Base-by-base conservation (phyloP, 2,797 vertebrate genomes). In the Meda fulgida region DNA sequence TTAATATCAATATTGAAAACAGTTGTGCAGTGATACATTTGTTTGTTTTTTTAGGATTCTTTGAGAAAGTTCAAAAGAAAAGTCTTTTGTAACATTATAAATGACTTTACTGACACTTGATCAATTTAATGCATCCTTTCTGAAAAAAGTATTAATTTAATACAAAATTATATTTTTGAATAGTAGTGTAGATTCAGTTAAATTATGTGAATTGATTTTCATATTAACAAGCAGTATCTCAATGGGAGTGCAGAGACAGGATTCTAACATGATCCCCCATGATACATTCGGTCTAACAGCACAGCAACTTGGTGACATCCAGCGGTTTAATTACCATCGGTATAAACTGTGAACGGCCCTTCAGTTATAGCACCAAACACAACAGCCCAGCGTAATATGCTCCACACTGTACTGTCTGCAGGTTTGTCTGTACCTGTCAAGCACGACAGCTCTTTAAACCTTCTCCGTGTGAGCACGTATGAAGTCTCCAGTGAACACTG, bases 341-440 rank as follows among this genome's bases (percentile, higher is more conserved):
- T 55, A 19, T 67, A 19, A 34, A 34, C 65, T 36, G 29, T 53
- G 48, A 76, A 53, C 18, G 19, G 10, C 3, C 31, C 72, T 76
- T 31, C 23, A 53, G 29, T 36, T 36, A 53, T 31, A 23, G 29
- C 10, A 76, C 16, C 48, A 76, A 36, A 36, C 31, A 31, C 31
- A 31, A 31, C 73, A 55, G 31, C 6, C 18, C 7, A 14, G 7
- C 14, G 6, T 36, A 14, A 23, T 38, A 21, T 7, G 53, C 11
- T 63, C 13, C 13, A 63, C 60, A 3, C 5, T 55, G 73, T 55
- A 55, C 51, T 16, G 51, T 76, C 73, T 55, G 31, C 31, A 51
- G 71, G 71, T 21, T 2, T 75, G 29, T 53, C 46, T 75, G 43
- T 73, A 55, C 73, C 73, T 36, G 73, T 77, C 51, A 76, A 69